Conservation (phyloP, 2,888 invertebrate species). For the Ditylenchus weischeri region DNA sequence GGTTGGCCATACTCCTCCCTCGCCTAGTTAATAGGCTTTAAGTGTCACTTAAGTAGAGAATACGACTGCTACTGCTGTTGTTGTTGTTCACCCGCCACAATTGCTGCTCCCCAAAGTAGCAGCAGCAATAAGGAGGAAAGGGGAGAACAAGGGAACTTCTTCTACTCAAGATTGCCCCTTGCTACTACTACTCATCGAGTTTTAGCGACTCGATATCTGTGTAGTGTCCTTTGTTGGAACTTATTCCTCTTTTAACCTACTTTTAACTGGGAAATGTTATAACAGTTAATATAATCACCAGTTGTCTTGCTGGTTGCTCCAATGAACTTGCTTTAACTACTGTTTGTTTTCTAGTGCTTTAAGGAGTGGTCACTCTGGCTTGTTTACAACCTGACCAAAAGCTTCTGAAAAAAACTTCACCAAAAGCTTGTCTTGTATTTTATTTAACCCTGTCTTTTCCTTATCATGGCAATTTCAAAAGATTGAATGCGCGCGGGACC, state of each 20-base stretch:
- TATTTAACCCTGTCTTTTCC: too few relatives aligned
- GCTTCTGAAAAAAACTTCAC: too few relatives aligned
- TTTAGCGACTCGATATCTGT: too few relatives aligned
- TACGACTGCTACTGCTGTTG: conserved; percentile 2
- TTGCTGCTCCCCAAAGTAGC: background rate
- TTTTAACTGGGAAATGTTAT: background rate
- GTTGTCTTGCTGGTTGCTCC: conserved; percentile 1
- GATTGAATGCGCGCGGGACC: too few relatives aligned
- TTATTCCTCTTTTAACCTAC: too few relatives aligned
- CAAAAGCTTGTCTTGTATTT: too few relatives aligned
- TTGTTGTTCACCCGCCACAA: background rate
- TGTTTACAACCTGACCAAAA: too few relatives aligned
- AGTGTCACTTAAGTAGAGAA: conserved; percentile 7
- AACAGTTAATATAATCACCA: conserved; percentile 5
- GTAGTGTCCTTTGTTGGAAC: too few relatives aligned
- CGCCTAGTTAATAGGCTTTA: conserved; percentile 10
- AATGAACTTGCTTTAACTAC: background rate
- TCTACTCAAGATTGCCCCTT: background rate
- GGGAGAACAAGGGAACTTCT: conserved; percentile 10
- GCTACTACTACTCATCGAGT: too few relatives aligned
- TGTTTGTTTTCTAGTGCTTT: background rate
- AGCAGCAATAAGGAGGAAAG: conserved; percentile 7
- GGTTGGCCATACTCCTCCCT: too few relatives aligned
- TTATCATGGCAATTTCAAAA: too few relatives aligned
- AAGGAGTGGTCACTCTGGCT: background rate